phyloP scores from a whole-genome alignment of 2,113 vertebrate species.

The Columba livia region DNA sequence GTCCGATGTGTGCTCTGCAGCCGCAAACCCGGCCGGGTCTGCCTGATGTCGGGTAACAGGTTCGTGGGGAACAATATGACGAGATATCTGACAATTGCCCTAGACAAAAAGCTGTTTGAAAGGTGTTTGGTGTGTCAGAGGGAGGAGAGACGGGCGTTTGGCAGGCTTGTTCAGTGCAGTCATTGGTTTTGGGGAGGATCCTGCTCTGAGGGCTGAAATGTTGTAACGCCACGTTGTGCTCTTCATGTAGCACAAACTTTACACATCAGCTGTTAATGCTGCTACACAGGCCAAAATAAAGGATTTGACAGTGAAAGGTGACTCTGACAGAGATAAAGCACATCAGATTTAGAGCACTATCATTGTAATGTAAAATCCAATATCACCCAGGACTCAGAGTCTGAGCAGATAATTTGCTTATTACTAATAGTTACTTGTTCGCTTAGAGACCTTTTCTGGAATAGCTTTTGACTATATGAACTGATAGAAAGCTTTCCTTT shows the following conservation, averaged over 20 bases:
- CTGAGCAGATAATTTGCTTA: not conserved
- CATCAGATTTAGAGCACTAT: not conserved
- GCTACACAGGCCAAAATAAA: not conserved
- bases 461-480: not conserved
- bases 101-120: conserved; percentile 8
- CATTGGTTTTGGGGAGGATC: conserved; percentile 61
- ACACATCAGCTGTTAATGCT: conserved; percentile 18
- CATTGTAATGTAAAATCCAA: not conserved
- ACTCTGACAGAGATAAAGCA: not conserved
- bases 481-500: not conserved
- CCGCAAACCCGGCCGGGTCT: not conserved
- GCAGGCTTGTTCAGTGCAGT: conserved; percentile 39
- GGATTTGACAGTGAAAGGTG: not conserved
- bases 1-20: not conserved
- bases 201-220: conserved; percentile 19
- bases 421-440: not conserved
- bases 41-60: not conserved
- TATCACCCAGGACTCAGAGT: not conserved
- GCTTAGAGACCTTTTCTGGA: not conserved
- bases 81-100: not conserved
- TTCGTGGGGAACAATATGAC: not conserved
- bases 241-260: conserved; percentile 53
- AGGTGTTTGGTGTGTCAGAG: conserved; percentile 6
- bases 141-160: conserved; percentile 38
- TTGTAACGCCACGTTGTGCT: conserved; percentile 26